A percentile compares a stretch with the other conserved stretches of the same genome.
These are phyloP conservation scores for Hyperopisus bebe DNA, from an alignment of 2,113 vertebrate genomes.

Conservation along the genomic window DNA sequence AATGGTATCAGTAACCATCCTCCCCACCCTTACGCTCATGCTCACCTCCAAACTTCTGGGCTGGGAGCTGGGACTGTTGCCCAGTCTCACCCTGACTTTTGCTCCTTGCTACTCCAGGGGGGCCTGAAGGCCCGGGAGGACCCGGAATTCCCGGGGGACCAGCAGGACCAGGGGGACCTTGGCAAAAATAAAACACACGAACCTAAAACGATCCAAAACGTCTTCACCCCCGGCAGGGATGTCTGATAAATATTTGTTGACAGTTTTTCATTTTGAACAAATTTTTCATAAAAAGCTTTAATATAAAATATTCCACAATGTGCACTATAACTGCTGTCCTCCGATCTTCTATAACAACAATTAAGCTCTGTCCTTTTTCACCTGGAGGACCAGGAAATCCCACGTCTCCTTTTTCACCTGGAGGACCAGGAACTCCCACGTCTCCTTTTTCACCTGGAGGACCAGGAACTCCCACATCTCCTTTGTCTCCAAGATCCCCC, in stretches of 20 bases:
- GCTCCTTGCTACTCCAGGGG: conserved; percentile 57
- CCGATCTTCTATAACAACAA: conserved; percentile 56
- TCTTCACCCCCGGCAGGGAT: not conserved
- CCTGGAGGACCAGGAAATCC: conserved; percentile 72
- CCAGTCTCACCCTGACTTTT: conserved; percentile 60
- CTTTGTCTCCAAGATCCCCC: conserved; percentile 37
- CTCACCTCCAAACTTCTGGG: conserved; percentile 48
- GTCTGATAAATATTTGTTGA: not conserved
- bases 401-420: conserved; percentile 22
- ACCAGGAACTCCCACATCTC: conserved; percentile 71
- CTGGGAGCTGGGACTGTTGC: conserved; percentile 36
- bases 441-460: conserved; percentile 45
- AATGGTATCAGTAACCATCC: not conserved
- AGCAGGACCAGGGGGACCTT: conserved; percentile 55
- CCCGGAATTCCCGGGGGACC: conserved; percentile 63
- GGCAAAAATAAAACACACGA: not conserved
- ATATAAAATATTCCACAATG: not conserved
- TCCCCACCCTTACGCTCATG: not conserved
- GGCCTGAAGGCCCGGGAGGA: conserved; percentile 54
- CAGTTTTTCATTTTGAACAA: not conserved
- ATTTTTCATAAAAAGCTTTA: not conserved
- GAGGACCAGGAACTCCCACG: conserved; percentile 72
- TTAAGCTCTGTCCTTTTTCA: conserved; percentile 46
- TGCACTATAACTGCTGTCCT: not conserved
- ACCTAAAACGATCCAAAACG: not conserved